Evolutionary conservation across 1,140 invertebrate species (phyloP).

Genomic region (Battus philenor): DNA sequence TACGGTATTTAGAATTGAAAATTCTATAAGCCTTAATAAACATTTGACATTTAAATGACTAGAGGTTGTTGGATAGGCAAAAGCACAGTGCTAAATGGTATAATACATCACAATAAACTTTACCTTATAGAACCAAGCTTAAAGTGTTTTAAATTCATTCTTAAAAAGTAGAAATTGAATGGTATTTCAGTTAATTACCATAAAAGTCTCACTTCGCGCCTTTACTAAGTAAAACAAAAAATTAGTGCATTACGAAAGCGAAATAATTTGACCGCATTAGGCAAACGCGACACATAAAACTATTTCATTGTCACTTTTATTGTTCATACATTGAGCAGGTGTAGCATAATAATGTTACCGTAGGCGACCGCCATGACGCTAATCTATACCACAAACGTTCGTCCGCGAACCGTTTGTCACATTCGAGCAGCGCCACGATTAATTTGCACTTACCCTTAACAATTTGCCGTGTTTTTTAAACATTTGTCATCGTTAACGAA

Average conservation of each 20-base stretch:
- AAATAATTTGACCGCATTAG: constrained; percentile 5
- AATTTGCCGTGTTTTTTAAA: constrained; percentile 56
- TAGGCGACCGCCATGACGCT: constrained; percentile 23
- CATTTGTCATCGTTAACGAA: constrained; percentile 60
- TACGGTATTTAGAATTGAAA: too few relatives aligned
- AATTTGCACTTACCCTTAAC: constrained; percentile 50
- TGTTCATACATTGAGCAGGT: constrained; percentile 25
- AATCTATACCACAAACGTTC: constrained; percentile 35
- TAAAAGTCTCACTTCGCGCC: too few relatives aligned
- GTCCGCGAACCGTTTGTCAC: constrained; percentile 41
- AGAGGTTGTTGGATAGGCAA: too few relatives aligned
- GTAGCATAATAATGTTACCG: constrained; percentile 21
- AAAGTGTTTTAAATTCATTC: too few relatives aligned
- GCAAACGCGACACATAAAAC: not conserved
- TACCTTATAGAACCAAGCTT: too few relatives aligned
- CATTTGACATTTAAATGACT: too few relatives aligned
- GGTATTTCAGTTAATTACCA: too few relatives aligned
- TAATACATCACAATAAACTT: too few relatives aligned
- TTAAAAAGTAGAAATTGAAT: too few relatives aligned
- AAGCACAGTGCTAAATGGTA: too few relatives aligned
- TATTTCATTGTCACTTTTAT: constrained; percentile 17
- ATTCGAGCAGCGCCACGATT: constrained; percentile 43
- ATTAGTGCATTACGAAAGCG: constrained; percentile 3
- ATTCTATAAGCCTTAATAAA: too few relatives aligned
- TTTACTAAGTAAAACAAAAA: not conserved